phyloP scores from a whole-genome alignment of 2,888 invertebrate genomes.

The Barypeithes pellucidus region DNA sequence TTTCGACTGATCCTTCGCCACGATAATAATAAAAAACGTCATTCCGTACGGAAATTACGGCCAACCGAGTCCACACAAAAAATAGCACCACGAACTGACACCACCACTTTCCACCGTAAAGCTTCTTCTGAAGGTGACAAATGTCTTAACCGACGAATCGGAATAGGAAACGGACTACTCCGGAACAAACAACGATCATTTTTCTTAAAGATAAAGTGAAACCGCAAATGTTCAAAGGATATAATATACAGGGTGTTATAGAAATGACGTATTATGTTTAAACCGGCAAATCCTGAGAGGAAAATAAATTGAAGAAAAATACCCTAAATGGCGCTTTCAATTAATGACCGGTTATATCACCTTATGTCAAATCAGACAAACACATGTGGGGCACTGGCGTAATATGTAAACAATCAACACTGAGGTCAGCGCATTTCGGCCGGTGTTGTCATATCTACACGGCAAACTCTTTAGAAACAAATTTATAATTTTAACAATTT shows the following conservation, averaged over 20 bases:
- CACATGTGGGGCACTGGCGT: too few relatives aligned
- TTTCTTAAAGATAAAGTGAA: constrained; percentile 31
- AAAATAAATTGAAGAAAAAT: neutral
- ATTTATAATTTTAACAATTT: too few relatives aligned
- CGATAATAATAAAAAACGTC: neutral
- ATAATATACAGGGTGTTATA: too few relatives aligned
- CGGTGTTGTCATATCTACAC: too few relatives aligned
- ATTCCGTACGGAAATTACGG: neutral
- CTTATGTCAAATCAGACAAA: too few relatives aligned
- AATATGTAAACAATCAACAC: too few relatives aligned
- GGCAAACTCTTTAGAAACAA: too few relatives aligned
- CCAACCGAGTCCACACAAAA: neutral
- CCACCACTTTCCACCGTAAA: neutral
- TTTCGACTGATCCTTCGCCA: neutral
- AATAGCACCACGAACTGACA: constrained; percentile 15
- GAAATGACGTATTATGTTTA: neutral
- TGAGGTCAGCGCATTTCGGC: too few relatives aligned
- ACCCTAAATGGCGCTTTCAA: too few relatives aligned
- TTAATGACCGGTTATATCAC: too few relatives aligned
- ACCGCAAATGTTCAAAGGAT: neutral
- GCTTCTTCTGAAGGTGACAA: constrained; percentile 26
- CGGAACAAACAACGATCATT: constrained; percentile 29
- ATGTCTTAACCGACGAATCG: constrained; percentile 16
- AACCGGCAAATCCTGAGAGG: neutral
- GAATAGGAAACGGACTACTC: constrained; percentile 19